Evolutionary conservation across 2,888 invertebrate species (phyloP), one percentile per base, ranked within the genome.

Genomic region (Ephialtes manifestator): DNA sequence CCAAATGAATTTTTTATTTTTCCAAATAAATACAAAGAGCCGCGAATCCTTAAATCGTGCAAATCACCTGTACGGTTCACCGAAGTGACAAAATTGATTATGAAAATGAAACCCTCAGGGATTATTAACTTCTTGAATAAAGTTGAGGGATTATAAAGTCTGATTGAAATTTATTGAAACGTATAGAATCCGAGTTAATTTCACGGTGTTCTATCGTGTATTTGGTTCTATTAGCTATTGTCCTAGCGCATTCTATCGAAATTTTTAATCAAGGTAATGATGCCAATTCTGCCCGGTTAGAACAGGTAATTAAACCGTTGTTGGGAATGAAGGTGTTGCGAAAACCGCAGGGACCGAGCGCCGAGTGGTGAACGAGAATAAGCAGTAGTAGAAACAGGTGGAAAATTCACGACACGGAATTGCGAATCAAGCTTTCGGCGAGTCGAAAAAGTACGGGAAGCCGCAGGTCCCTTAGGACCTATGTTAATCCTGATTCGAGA

Each of bases 401-500:
- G 43, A 76, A 46, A 78, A 77, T 58, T 43, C 15, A n/a, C 58
- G 18, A 2, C 24, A 31, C 13, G 13, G 46, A 60, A 58, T 18
- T 20, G n/a, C 31, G 67, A 78, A 72, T 78, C 28, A 67, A 24
- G 35, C 35, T 43, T 72, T 58, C 28, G 72, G 15, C 24, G 48
- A 72, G 24, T 53, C 28, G 68, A 60, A 78, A 83, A 78, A 60
- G 15, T 65, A 48, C 18, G 51, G 24, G 58, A 39, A 71, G 70
- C 76, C 24, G 35, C 39, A 24, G 31, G 28, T 63, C 39, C 31
- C 55, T 43, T n/a, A n/a, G 43, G 53, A 46, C 46, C 46, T 43
- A 43, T 74, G 68, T 68, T 68, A 78, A 83, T 78, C 68, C 28
- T 15, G 74, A 71, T 31, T 53, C 24, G 60, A 60, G 63, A 53